These are phyloP conservation scores for Hydraecia micacea DNA, from an alignment of 2,888 invertebrate species.

Conservation along the genomic window DNA sequence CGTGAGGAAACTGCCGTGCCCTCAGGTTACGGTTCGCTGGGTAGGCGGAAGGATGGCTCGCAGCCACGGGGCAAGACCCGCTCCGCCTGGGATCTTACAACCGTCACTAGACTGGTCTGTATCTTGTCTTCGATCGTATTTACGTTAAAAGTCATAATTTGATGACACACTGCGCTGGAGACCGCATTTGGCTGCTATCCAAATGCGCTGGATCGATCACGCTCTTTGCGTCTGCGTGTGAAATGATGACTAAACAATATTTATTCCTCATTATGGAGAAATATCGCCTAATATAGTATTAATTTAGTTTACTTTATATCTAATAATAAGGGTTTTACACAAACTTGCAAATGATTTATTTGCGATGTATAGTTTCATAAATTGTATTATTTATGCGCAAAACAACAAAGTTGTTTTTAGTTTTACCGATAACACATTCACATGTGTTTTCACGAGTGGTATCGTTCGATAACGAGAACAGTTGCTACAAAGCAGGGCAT, in stretches of 20 bases:
- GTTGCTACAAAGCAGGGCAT: constrained; percentile 37
- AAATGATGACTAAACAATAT: constrained; percentile 79
- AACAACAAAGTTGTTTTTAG: constrained; percentile 48
- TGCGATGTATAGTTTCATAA: constrained; percentile 21
- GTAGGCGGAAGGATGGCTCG: constrained; percentile 86
- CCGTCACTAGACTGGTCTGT: constrained; percentile 90
- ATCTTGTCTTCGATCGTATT: constrained; percentile 70
- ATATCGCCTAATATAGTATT: constrained; percentile 29
- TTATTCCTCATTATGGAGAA: constrained; percentile 51
- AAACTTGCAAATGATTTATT: constrained; percentile 11
- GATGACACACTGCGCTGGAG: constrained; percentile 78
- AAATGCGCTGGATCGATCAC: constrained; percentile 87
- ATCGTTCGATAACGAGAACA: constrained; percentile 59
- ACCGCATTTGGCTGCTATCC: constrained; percentile 84
- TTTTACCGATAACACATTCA: constrained; percentile 55
- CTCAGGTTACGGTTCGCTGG: constrained; percentile 88
- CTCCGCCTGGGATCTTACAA: constrained; percentile 91
- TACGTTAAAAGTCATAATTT: constrained; percentile 58
- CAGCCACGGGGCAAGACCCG: constrained; percentile 87
- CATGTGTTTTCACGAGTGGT: constrained; percentile 46
- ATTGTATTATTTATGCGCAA: constrained; percentile 36
- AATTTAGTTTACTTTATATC: not conserved
- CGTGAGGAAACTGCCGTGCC: constrained; percentile 84
- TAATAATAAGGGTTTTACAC: not conserved
- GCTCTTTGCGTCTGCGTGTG: constrained; percentile 80